A percentile compares a stretch with the other conserved stretches of the same genome.
Conservation (phyloP, 2,888 invertebrate species). For the Cephalotes varians region DNA sequence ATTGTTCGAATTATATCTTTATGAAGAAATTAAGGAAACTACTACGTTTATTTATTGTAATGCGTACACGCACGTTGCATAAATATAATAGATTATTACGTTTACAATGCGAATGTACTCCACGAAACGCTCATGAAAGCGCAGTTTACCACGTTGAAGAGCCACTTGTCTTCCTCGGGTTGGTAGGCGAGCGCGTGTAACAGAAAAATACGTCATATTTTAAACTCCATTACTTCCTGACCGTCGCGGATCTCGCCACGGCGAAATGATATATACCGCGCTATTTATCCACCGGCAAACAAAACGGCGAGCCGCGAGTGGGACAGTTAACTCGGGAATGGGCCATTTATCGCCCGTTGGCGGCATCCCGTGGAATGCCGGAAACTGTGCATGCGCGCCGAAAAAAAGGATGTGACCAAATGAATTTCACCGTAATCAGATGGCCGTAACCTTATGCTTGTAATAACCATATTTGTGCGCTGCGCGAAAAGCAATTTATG, state of each 20-base stretch:
- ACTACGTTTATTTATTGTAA: neutral
- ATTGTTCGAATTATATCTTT: neutral
- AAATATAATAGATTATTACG: constrained; percentile 20
- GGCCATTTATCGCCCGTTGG: constrained; percentile 47
- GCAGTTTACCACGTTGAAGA: neutral
- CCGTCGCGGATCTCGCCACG: constrained; percentile 47
- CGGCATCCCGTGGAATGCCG: constrained; percentile 23
- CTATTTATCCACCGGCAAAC: constrained; percentile 50
- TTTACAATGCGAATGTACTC: constrained; percentile 22
- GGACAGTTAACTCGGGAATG: constrained; percentile 47
- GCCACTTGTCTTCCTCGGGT: constrained; percentile 39
- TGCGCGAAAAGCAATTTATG: constrained; percentile 22
- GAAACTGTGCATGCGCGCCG: constrained; percentile 17
- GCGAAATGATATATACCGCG: constrained; percentile 50
- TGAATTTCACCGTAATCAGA: constrained; percentile 41
- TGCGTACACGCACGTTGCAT: neutral
- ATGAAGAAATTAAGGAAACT: neutral
- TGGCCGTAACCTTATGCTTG: constrained; percentile 39
- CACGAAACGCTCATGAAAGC: constrained; percentile 1
- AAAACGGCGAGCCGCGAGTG: constrained; percentile 45
- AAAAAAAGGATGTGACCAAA: constrained; percentile 16
- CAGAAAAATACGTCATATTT: constrained; percentile 53
- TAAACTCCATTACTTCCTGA: constrained; percentile 55
- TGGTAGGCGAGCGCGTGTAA: constrained; percentile 19
- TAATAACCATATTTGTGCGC: constrained; percentile 31